Evolutionary conservation across 1,140 invertebrate genomes (phyloP).

Genomic region (Neotoxoptera formosana): DNA sequence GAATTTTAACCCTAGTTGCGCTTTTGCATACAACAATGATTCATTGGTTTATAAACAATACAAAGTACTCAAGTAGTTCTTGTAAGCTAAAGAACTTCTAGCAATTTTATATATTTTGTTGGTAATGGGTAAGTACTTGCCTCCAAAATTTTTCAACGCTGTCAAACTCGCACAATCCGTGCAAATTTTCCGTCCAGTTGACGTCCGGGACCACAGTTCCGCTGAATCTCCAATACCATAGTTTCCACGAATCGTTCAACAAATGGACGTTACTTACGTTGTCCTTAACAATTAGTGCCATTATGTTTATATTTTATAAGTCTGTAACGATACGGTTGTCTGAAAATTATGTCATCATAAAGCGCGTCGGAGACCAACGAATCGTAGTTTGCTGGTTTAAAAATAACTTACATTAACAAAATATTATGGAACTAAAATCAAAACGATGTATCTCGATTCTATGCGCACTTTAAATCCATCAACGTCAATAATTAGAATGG

Average conservation of each 20-base stretch:
- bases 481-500: background rate
- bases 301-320: background rate
- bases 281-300: background rate
- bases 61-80: no score
- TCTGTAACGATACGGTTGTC: background rate
- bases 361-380: background rate
- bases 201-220: constrained; percentile 67
- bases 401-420: background rate
- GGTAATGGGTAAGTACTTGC: constrained; percentile 68
- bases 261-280: constrained; percentile 29
- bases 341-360: no score
- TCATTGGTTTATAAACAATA: background rate
- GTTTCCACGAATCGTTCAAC: constrained; percentile 74
- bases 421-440: background rate
- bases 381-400: background rate
- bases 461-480: background rate
- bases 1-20: no score
- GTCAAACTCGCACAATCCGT: constrained; percentile 91
- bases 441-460: background rate
- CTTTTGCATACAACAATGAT: no score
- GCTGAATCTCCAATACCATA: constrained; percentile 95
- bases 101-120: background rate
- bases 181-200: constrained; percentile 92
- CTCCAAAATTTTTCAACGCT: constrained; percentile 99
- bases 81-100: background rate